phyloP scores from a whole-genome alignment of 2,113 vertebrate genomes.

The Porphyrio hochstetteri region DNA sequence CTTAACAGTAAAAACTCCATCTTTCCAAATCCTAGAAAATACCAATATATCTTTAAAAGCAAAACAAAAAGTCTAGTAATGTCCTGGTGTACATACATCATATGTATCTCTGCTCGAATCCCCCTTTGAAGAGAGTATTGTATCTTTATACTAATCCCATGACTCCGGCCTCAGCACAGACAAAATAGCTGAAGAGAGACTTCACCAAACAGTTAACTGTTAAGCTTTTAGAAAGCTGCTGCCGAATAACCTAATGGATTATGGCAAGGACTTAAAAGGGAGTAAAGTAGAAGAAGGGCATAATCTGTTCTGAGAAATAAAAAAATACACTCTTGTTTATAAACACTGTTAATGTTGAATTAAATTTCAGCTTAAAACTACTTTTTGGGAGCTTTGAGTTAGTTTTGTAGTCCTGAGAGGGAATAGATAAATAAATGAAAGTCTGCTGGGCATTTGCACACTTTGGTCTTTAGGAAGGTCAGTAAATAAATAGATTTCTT shows the following conservation, averaged over 20 bases:
- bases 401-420: background rate
- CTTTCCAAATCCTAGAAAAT: background rate
- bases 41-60: background rate
- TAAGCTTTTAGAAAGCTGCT: background rate
- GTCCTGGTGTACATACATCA: accelerated
- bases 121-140: background rate
- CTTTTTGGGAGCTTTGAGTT: background rate
- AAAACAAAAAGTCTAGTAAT: background rate
- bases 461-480: background rate
- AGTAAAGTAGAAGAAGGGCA: background rate
- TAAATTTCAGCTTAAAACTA: background rate
- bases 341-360: background rate
- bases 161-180: background rate
- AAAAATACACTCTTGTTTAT: background rate
- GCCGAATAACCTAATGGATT: background rate
- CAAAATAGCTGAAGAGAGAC: background rate
- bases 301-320: background rate
- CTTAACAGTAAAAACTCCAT: background rate
- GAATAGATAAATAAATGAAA: background rate
- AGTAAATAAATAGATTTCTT: background rate
- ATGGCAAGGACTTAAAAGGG: background rate
- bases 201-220: background rate
- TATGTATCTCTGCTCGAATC: background rate
- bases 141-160: background rate
- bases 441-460: background rate